Percentiles rank a stretch among this genome's conserved stretches.
Evolutionary conservation across 2,113 vertebrate genomes (phyloP).

Genomic region (Callopanchax toddi): DNA sequence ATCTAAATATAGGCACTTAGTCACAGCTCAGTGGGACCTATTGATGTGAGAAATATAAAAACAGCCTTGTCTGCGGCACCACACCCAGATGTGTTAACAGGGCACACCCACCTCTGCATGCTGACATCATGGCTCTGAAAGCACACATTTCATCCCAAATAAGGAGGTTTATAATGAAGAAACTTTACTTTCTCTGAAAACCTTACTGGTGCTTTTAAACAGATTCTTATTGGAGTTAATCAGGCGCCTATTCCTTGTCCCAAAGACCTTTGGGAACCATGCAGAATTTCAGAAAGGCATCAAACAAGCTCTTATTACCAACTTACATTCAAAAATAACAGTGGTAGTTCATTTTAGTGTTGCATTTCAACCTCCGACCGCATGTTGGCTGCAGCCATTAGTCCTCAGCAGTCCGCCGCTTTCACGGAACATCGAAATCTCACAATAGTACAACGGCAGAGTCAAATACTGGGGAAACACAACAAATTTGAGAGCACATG

Average conservation of each 20-base stretch:
- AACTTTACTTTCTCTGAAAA: not conserved
- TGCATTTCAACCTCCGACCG: too few relatives aligned
- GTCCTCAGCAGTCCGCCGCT: too few relatives aligned
- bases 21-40: slow-evolving; percentile 56
- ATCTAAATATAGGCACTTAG: slow-evolving; percentile 68
- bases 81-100: slow-evolving; percentile 64
- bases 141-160: slow-evolving; percentile 33
- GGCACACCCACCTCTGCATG: slow-evolving; percentile 46
- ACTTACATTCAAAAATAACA: too few relatives aligned
- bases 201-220: too few relatives aligned
- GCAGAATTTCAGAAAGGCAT: too few relatives aligned
- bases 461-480: too few relatives aligned
- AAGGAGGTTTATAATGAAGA: slow-evolving; percentile 32
- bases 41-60: slow-evolving; percentile 68
- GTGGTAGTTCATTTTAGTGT: too few relatives aligned
- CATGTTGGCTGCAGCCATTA: too few relatives aligned
- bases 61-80: slow-evolving; percentile 65
- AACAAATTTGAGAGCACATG: too few relatives aligned
- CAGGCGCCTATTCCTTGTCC: slow-evolving; percentile 11
- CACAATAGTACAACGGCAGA: too few relatives aligned
- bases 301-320: too few relatives aligned
- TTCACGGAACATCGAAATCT: too few relatives aligned
- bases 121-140: slow-evolving; percentile 53
- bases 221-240: not conserved
- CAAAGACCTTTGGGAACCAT: slow-evolving; percentile 6